Conservation (phyloP, 2,888 invertebrate species). For the Nephrotoma flavescens region DNA sequence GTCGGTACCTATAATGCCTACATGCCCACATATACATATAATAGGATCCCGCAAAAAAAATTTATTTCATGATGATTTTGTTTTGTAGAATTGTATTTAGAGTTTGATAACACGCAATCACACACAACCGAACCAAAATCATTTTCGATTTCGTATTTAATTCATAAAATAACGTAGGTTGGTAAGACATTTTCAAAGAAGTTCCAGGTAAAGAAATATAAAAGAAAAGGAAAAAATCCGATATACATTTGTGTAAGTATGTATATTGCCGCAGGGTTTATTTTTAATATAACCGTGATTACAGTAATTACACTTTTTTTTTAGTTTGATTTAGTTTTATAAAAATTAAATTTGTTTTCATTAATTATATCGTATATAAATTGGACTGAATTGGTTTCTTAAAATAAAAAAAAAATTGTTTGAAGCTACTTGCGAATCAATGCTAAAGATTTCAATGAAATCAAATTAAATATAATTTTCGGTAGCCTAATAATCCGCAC, state of each 20-base stretch:
- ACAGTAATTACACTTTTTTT: background rate
- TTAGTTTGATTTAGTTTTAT: background rate
- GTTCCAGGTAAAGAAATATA: background rate
- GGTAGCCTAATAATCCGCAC: background rate
- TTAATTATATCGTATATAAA: background rate
- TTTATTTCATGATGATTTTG: background rate
- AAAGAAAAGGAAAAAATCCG: background rate
- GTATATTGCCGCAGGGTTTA: background rate
- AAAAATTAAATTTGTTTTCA: background rate
- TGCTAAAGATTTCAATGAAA: background rate
- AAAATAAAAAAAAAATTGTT: background rate
- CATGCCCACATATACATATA: background rate
- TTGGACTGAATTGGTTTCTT: background rate
- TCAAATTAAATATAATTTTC: background rate
- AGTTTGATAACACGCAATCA: background rate
- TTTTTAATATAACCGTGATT: slow-evolving; percentile 3
- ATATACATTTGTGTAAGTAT: background rate
- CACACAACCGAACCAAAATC: background rate
- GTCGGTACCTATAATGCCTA: background rate
- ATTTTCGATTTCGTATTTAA: background rate
- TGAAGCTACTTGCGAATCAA: background rate
- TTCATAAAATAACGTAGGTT: background rate
- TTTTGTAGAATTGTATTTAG: background rate
- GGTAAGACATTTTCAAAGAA: background rate
- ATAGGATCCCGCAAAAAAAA: background rate